A percentile compares a stretch with the other conserved stretches of the same genome.
Evolutionary conservation across 2,888 invertebrate species (phyloP).

Genomic region (Microctonus brassicae): DNA sequence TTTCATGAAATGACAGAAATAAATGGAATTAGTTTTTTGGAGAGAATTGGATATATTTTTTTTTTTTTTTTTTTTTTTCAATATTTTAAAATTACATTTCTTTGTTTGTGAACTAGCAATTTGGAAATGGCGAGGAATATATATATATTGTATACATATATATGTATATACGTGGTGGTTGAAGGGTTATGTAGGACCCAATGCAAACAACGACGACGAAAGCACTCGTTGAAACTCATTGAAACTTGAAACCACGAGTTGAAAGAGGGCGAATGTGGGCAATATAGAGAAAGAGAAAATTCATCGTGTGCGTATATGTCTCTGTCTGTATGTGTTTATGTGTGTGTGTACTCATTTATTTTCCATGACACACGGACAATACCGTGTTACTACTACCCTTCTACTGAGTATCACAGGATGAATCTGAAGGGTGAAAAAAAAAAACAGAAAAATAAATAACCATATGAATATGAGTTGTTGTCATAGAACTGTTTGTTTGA

Average conservation of each 20-base stretch:
- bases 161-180: neutral
- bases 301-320: too few relatives aligned
- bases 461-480: neutral
- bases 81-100: slow-evolving; percentile 8
- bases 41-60: neutral
- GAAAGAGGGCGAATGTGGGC: slow-evolving; percentile 39
- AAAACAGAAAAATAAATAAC: neutral
- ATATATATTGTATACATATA: too few relatives aligned
- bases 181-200: slow-evolving; percentile 35
- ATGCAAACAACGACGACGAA: slow-evolving; percentile 30
- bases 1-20: neutral
- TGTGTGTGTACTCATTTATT: slow-evolving; percentile 18
- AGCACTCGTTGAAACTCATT: slow-evolving; percentile 37
- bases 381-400: neutral
- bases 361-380: slow-evolving; percentile 23
- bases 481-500: neutral
- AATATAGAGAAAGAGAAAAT: neutral
- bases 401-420: neutral
- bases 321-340: neutral
- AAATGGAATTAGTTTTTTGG: neutral
- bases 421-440: neutral
- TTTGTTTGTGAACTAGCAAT: neutral
- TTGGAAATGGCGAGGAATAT: slow-evolving; percentile 7
- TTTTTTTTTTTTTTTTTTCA: neutral
- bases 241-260: slow-evolving; percentile 33